Evolutionary conservation across 1,140 invertebrate genomes (phyloP).

Genomic region (Drosophila lacteicornis): DNA sequence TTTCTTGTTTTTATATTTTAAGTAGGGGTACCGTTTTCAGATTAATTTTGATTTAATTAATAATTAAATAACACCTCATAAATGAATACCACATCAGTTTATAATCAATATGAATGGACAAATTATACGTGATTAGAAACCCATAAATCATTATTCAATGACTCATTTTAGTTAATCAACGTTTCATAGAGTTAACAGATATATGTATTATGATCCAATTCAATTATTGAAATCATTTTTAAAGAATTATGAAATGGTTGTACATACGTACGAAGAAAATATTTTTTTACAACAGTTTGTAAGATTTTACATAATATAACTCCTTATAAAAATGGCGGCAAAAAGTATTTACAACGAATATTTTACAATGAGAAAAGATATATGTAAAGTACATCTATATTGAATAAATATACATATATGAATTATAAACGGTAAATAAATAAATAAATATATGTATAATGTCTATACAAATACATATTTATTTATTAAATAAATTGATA

Average conservation of each 20-base stretch:
- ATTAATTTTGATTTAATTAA: no score
- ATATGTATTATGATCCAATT: not conserved
- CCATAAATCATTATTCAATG: not conserved
- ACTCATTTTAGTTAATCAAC: not conserved
- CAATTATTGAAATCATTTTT: constrained; percentile 11
- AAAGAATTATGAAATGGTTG: constrained; percentile 18
- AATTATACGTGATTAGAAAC: not conserved
- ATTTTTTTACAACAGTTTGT: constrained; percentile 73
- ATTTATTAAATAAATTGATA: constrained; percentile 5
- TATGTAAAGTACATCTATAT: constrained; percentile 14
- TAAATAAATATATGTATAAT: constrained; percentile 14
- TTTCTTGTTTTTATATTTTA: no score
- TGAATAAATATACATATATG: constrained; percentile 4
- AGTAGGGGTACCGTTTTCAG: no score
- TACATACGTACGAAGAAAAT: constrained; percentile 36
- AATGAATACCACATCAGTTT: not conserved
- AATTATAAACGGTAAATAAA: constrained; percentile 11
- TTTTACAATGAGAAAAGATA: constrained; percentile 56
- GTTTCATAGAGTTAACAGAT: not conserved
- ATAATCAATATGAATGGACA: not conserved
- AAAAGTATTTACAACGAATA: constrained; percentile 78
- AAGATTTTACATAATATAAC: constrained; percentile 64
- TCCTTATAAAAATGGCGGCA: constrained; percentile 44
- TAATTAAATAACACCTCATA: not conserved
- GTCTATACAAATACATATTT: constrained; percentile 2